phyloP scores from a whole-genome alignment of 1,140 invertebrate species.

The Drosophila parvula region DNA sequence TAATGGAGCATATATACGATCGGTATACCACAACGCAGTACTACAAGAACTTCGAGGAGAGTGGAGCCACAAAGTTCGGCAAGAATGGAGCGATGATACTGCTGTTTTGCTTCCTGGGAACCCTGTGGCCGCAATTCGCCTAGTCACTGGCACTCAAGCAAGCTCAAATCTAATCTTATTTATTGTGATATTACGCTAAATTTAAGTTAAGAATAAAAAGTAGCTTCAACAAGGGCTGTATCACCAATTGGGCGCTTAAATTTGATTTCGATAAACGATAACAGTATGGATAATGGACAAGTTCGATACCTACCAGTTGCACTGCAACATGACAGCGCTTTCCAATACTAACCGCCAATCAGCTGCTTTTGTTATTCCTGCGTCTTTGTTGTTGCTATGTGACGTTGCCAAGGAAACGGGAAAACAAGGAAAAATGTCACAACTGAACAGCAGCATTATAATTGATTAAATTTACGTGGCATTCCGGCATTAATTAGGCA shows the following conservation, averaged over 20 bases:
- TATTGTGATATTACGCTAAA: conserved; percentile 80
- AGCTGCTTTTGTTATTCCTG: conserved; percentile 57
- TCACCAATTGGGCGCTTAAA: conserved; percentile 9
- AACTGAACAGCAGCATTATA: conserved; percentile 53
- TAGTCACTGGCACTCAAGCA: conserved; percentile 26
- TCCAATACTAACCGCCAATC: conserved; percentile 33
- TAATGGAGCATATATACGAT: conserved; percentile 76
- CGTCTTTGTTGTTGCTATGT: conserved; percentile 64
- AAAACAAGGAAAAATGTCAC: conserved; percentile 58
- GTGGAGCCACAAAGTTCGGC: background rate
- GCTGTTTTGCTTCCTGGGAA: conserved; percentile 7
- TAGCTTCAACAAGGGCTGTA: conserved; percentile 12
- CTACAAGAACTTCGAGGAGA: conserved; percentile 33
- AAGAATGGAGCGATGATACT: conserved; percentile 10
- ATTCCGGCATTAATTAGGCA: conserved; percentile 1
- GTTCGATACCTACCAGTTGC: conserved; percentile 27
- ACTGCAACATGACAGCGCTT: background rate
- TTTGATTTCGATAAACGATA: conserved; percentile 8
- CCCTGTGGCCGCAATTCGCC: conserved; percentile 8
- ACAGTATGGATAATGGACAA: background rate
- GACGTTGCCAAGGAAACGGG: conserved; percentile 38
- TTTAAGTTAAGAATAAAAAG: conserved; percentile 50
- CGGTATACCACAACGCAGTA: conserved; percentile 63
- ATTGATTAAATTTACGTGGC: conserved; percentile 66
- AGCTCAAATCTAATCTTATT: conserved; percentile 60